Base-by-base conservation (phyloP, 23 tunicate species). In the Styela plicata region DNA sequence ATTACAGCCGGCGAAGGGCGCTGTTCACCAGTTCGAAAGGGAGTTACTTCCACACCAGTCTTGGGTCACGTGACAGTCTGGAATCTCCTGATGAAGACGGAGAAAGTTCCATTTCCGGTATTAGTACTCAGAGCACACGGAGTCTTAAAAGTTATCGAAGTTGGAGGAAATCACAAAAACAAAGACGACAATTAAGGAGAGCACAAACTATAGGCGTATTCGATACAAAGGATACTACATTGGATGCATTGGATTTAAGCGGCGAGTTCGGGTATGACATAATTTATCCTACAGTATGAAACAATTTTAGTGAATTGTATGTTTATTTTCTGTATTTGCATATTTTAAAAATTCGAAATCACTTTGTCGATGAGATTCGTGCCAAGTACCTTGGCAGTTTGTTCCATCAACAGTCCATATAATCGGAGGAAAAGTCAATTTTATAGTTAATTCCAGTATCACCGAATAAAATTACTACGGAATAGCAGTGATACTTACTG, bases 201-300 rank as follows among this genome's bases (percentile, higher is more conserved):
- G 31, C 71, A 24, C 31, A 1, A 16, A 67, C 31, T 67, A 27
- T 67, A 16, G 31, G 31, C 30, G 31, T 19, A 0, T 27, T 25
- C 0, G 31, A 27, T 16, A 16, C 2, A 16, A 29, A 16, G 30
- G 71, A 27, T 29, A 67, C 24, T 25, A 67, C 71, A 25, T 29
- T 67, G 31, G 71, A 67, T 27, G 71, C 71, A 18, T 22, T 67
- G 71, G 71, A 67, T 67, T 67, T 67, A 24, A 67, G 71, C 71
- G 71, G 71, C n/a, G 71, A 67, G 18, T 29, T 25, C 71, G 31
- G 71, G 71, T 67, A 67, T 18, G 24, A 67, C 13, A 44, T 44
- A n/a, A n/a, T n/a, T n/a, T n/a, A n/a, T n/a, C n/a, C n/a, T n/a
- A n/a, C n/a, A n/a, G n/a, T n/a, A n/a, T n/a, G n/a, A n/a, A n/a